Conservation (phyloP, 35 echinoderm and acorn worm species). For the Eucidaris tribuloides region DNA sequence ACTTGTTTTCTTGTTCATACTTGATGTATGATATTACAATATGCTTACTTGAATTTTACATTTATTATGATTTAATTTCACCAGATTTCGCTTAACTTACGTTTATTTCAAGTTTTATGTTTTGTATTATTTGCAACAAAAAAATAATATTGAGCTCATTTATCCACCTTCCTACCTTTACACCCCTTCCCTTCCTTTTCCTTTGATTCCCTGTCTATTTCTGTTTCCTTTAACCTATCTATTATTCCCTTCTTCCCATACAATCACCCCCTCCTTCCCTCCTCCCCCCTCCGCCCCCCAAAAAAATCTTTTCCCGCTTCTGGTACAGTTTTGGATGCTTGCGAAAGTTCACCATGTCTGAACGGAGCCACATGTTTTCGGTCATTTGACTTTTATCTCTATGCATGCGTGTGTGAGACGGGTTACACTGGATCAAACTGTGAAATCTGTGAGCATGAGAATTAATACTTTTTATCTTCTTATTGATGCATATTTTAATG, state of each 20-base stretch:
- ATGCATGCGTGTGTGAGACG: slow-evolving; percentile 25
- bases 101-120: no score
- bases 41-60: no score
- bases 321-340: slow-evolving; percentile 51
- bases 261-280: neutral
- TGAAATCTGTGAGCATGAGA: slow-evolving; percentile 23
- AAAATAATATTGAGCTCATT: no score
- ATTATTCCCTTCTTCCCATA: neutral
- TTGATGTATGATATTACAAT: no score
- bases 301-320: neutral
- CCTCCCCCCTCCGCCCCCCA: neutral
- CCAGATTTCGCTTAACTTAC: no score
- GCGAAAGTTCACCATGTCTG: slow-evolving; percentile 56
- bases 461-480: no score
- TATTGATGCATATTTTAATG: no score
- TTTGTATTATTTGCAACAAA: no score
- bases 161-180: neutral
- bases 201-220: neutral
- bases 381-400: neutral
- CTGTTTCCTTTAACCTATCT: neutral
- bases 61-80: no score
- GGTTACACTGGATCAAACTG: slow-evolving; percentile 55
- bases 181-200: neutral
- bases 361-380: slow-evolving; percentile 66
- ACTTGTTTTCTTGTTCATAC: no score